phyloP scores from a whole-genome alignment of 1,140 invertebrate genomes.

The Nixonia krombeini region DNA sequence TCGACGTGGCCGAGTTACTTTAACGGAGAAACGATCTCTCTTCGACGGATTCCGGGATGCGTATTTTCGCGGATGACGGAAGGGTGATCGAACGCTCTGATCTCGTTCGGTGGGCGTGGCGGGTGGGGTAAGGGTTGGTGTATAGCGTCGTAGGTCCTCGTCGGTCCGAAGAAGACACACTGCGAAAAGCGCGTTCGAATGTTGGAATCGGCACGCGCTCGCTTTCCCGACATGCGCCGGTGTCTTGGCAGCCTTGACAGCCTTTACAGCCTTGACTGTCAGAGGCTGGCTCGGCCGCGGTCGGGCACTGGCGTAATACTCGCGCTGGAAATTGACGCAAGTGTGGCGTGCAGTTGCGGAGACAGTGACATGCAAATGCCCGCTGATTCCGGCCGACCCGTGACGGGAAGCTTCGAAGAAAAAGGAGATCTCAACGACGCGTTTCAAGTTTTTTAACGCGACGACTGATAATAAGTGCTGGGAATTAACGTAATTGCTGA shows the following conservation, averaged over 20 bases:
- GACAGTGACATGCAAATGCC: conserved; percentile 33
- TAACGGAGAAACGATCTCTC: background rate
- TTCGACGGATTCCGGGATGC: background rate
- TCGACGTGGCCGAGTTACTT: background rate
- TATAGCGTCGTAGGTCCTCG: too few relatives aligned
- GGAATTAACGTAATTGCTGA: too few relatives aligned
- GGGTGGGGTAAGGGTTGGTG: too few relatives aligned
- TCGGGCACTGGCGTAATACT: conserved; percentile 15
- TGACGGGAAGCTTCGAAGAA: background rate
- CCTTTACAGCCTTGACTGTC: conserved; percentile 31
- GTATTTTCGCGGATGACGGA: too few relatives aligned
- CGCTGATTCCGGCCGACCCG: conserved; percentile 11
- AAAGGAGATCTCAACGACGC: background rate
- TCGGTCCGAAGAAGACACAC: too few relatives aligned
- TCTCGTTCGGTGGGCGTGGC: too few relatives aligned
- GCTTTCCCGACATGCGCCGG: too few relatives aligned
- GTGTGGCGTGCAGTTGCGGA: conserved; percentile 13
- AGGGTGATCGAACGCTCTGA: too few relatives aligned
- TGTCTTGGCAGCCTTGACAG: conserved; percentile 12
- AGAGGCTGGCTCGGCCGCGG: conserved; percentile 26
- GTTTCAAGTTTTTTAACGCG: too few relatives aligned
- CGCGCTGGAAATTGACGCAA: conserved; percentile 6
- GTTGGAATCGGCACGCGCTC: too few relatives aligned
- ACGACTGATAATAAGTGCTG: too few relatives aligned
- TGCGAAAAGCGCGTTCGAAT: too few relatives aligned